A percentile compares a stretch with the other conserved stretches of the same genome.
These are phyloP conservation scores for Diloba caeruleocephala DNA, from an alignment of 2,888 invertebrate species.

Conservation along the genomic window DNA sequence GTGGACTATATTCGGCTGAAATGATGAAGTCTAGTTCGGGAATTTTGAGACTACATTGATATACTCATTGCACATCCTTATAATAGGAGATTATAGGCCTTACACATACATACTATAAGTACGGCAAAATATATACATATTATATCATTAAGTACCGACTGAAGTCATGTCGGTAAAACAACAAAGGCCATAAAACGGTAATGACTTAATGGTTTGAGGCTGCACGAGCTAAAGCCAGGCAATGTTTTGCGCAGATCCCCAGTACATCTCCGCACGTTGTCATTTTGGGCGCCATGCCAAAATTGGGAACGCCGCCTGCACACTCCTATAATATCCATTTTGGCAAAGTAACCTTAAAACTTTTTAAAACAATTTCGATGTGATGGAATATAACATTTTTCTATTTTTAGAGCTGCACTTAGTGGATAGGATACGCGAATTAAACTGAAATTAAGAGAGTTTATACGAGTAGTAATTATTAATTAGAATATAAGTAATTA, in stretches of 20 bases:
- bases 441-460: conserved; percentile 9
- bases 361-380: conserved; percentile 30
- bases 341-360: conserved; percentile 37
- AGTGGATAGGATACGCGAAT: conserved; percentile 15
- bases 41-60: too few species aligned
- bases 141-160: conserved; percentile 25
- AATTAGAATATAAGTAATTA: too few species aligned
- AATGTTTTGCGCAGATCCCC: conserved; percentile 41
- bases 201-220: conserved; percentile 48
- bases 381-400: conserved; percentile 13
- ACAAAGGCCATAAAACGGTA: conserved; percentile 42
- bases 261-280: conserved; percentile 22
- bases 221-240: conserved; percentile 40
- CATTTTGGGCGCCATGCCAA: conserved; percentile 45
- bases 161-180: conserved; percentile 33
- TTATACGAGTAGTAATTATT: too few species aligned
- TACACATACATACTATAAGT: too few species aligned
- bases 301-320: conserved; percentile 26
- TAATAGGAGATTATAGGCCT: too few species aligned
- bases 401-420: conserved; percentile 8
- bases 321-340: conserved; percentile 40
- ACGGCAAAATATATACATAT: too few species aligned
- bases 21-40: too few species aligned
- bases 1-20: too few species aligned
- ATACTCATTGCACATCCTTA: too few species aligned